Base-by-base conservation (phyloP, 2,113 vertebrate species). In the Fulica atra region DNA sequence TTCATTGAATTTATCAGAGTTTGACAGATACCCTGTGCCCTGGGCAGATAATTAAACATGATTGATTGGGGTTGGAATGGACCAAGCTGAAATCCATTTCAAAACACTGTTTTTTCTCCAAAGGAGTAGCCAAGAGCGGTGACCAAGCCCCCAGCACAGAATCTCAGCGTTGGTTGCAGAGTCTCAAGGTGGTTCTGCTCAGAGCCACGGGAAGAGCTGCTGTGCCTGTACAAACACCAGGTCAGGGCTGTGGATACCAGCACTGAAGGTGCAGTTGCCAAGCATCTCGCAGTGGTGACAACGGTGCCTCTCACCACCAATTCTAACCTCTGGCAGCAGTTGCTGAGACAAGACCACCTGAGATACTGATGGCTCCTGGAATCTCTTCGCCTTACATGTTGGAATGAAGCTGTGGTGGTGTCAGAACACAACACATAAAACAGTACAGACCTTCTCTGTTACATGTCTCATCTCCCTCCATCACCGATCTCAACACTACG, bases 1-100 rank as follows among this genome's bases (percentile, higher is more conserved):
- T 89, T 95, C 70, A 44, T 72, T 79, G 88, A 77, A 91, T 93
- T 95, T 90, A 92, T 92, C 82, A 77, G 78, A 61, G 44, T 76
- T 76, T 91, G 91, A 96, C 0, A 0, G 73, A 94, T 89, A 86
- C 61, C 21, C 48, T 46, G 77, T 66, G 81, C 92, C 86, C 88
- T 23, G 7, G 63, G 91, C 89, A 91, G 73, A 81, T 93, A 94
- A 81, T 87, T 92, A 91, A 87, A 79, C 31, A 16, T 93, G 93
- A 96, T 42, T 85, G 77, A 95, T 70, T 93, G 7, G 46, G 40
- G 40, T 54, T 87, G 63, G 81, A 95, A 91, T 17, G 36, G 83
- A 92, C 70, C 57, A 54, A 44, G 54, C 17, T 89, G 73, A 79
- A 96, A 94, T 73, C 36, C 33, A 85, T 92, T 95, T 80, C 10